These are phyloP conservation scores for Holothuria scabra DNA, from an alignment of 53 echinoderm and acorn worm species.

Conservation along the genomic window DNA sequence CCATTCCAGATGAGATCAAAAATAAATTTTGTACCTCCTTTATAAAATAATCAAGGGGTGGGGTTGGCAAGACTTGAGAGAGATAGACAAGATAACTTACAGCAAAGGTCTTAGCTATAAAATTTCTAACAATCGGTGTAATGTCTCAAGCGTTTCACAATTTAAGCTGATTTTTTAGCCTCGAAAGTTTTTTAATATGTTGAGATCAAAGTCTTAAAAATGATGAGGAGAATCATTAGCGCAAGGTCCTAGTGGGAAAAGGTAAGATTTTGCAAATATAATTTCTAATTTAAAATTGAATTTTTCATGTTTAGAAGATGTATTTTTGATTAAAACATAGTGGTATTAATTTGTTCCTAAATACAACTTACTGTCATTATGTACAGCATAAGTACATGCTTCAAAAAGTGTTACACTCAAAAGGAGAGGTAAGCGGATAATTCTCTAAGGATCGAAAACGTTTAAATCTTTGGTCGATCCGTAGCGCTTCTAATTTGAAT, in stretches of 20 bases:
- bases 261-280: background rate
- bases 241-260: background rate
- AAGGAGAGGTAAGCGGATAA: too few relatives aligned
- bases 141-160: background rate
- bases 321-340: too few relatives aligned
- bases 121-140: conserved; percentile 7
- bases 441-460: too few relatives aligned
- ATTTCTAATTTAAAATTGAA: too few relatives aligned
- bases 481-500: too few relatives aligned
- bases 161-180: conserved; percentile 1
- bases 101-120: background rate
- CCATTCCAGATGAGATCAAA: conserved; percentile 27
- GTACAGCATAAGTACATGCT: too few relatives aligned
- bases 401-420: too few relatives aligned
- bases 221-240: background rate
- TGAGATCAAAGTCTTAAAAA: background rate
- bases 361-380: too few relatives aligned
- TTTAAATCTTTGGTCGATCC: too few relatives aligned
- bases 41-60: background rate
- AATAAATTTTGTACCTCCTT: background rate
- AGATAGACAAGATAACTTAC: background rate
- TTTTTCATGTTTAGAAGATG: too few relatives aligned
- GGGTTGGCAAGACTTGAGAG: conserved; percentile 24
- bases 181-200: background rate
- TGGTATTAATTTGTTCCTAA: too few relatives aligned